These are phyloP conservation scores for Trichonephila clavipes DNA, from an alignment of 1,140 invertebrate genomes.

Conservation along the genomic window DNA sequence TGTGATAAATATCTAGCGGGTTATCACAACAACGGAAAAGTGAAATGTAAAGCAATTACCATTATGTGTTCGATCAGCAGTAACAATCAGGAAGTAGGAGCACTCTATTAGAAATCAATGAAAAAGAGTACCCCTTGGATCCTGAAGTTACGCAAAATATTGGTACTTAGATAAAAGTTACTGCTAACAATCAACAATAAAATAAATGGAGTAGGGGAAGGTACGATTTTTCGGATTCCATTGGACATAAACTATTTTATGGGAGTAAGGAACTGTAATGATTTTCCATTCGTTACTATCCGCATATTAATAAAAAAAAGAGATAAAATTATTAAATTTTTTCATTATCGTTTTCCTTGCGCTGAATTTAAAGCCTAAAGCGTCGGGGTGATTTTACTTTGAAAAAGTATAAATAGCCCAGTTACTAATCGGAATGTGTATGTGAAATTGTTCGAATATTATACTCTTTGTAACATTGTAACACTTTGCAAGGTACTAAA, in stretches of 20 bases:
- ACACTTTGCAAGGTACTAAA: too few species aligned
- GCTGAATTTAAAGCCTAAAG: background rate
- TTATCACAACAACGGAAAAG: constrained; percentile 43
- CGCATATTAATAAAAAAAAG: background rate
- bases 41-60: constrained; percentile 67
- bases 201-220: constrained; percentile 34
- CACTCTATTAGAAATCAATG: constrained; percentile 67
- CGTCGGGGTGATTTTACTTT: too few species aligned
- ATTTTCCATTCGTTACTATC: constrained; percentile 34
- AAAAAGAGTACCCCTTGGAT: background rate
- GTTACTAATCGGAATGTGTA: too few species aligned
- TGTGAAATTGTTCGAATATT: too few species aligned
- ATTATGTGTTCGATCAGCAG: constrained; percentile 49
- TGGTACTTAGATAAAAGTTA: constrained; percentile 58
- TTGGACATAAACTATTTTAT: constrained; percentile 42
- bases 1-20: constrained; percentile 47
- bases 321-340: background rate
- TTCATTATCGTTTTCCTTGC: background rate
- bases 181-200: constrained; percentile 51
- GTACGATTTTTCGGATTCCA: background rate
- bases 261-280: constrained; percentile 7
- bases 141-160: constrained; percentile 49
- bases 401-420: too few species aligned
- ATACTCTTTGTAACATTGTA: too few species aligned
- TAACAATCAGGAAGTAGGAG: constrained; percentile 40